A percentile compares a stretch with the other conserved stretches of the same genome.
Evolutionary conservation across 2,888 invertebrate genomes (phyloP).

Genomic region (Baronia brevicornis): DNA sequence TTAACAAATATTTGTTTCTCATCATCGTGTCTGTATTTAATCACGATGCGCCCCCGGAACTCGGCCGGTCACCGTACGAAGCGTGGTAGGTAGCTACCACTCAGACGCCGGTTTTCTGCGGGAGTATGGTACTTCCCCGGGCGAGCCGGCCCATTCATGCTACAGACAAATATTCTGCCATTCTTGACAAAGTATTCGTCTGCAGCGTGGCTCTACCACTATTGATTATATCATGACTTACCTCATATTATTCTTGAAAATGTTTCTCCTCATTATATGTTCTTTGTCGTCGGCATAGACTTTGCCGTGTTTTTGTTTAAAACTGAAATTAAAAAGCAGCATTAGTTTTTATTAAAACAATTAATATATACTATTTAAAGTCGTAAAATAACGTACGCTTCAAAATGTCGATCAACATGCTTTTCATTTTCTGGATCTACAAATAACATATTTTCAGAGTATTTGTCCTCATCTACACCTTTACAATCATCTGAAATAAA

Average conservation of each 20-base stretch:
- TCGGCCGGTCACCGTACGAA: too few species aligned
- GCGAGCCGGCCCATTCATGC: too few species aligned
- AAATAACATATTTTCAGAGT: slow-evolving; percentile 22
- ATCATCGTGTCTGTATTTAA: too few species aligned
- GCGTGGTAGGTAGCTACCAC: too few species aligned
- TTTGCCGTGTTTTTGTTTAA: slow-evolving; percentile 26
- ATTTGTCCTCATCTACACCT: slow-evolving; percentile 14
- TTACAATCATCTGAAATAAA: slow-evolving; percentile 19
- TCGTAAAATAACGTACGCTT: slow-evolving; percentile 27
- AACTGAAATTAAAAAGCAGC: slow-evolving; percentile 26
- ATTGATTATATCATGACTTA: too few species aligned
- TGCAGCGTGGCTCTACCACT: too few species aligned
- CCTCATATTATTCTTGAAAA: slow-evolving; percentile 36
- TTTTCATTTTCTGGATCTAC: slow-evolving; percentile 33
- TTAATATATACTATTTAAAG: background rate
- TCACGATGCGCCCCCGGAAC: too few species aligned
- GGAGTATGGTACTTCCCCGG: too few species aligned
- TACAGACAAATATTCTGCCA: too few species aligned
- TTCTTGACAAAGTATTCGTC: too few species aligned
- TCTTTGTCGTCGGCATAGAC: slow-evolving; percentile 31
- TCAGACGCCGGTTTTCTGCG: too few species aligned
- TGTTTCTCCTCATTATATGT: slow-evolving; percentile 30
- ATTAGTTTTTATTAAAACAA: background rate
- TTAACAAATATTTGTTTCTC: too few species aligned
- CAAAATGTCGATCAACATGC: slow-evolving; percentile 41